phyloP scores from a whole-genome alignment of 2,797 vertebrate species.

The Manis javanica region DNA sequence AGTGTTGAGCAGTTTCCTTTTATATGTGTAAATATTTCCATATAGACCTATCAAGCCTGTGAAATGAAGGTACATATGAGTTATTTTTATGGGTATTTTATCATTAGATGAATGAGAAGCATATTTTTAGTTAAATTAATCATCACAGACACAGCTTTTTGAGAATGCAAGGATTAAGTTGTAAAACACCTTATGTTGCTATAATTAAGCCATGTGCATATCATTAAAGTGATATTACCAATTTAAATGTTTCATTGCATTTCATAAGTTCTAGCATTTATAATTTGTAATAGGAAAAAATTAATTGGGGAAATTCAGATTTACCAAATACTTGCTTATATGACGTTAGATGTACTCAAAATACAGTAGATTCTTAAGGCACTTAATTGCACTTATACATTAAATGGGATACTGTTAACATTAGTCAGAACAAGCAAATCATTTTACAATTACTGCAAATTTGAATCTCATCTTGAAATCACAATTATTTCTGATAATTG shows the following conservation, averaged over 20 bases:
- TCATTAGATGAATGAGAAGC: neutral
- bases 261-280: constrained; percentile 25
- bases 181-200: neutral
- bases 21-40: neutral
- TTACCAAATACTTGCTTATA: neutral
- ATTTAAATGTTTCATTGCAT: neutral
- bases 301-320: neutral
- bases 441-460: neutral
- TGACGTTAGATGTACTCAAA: neutral
- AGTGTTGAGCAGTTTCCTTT: constrained; percentile 31
- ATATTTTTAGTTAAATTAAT: constrained; percentile 10
- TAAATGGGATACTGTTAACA: neutral
- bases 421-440: neutral
- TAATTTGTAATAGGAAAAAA: constrained; percentile 28
- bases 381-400: neutral
- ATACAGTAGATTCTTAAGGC: neutral
- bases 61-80: neutral
- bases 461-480: neutral
- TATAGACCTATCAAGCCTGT: neutral
- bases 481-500: neutral
- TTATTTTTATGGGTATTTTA: constrained; percentile 32
- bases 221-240: constrained; percentile 3
- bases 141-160: neutral
- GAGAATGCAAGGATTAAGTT: constrained; percentile 43
- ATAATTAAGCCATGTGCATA: constrained; percentile 16